A percentile compares a stretch with the other conserved stretches of the same genome.
Evolutionary conservation across 2,797 vertebrate genomes (phyloP).

Genomic region (Pseudopleuronectes americanus): DNA sequence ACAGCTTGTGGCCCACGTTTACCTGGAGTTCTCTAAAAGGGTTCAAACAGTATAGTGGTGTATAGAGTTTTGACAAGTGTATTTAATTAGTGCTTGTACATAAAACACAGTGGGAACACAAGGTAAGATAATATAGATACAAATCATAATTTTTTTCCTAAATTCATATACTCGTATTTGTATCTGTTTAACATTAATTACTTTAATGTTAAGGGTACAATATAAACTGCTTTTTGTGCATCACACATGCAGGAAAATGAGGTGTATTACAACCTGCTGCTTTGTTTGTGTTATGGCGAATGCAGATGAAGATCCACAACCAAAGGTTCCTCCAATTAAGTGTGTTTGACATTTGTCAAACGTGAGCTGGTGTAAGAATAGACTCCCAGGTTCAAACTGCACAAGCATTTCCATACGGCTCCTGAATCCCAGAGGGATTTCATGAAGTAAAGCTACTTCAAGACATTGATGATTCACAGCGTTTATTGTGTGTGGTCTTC

Average conservation of each 20-base stretch:
- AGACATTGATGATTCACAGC: constrained; percentile 8
- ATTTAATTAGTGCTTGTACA: no score
- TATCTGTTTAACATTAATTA: not conserved
- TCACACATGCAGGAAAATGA: not conserved
- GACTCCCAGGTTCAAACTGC: constrained; percentile 35
- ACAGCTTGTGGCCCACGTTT: no score
- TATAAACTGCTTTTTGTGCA: not conserved
- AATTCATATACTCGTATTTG: no score
- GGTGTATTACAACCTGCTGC: constrained; percentile 20
- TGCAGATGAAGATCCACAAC: constrained; percentile 46
- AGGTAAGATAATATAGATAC: no score
- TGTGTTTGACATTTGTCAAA: constrained; percentile 61
- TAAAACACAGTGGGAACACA: no score
- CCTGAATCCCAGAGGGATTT: constrained; percentile 23
- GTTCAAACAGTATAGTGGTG: no score
- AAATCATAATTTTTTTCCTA: no score
- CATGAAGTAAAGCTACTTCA: constrained; percentile 15
- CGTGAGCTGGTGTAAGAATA: constrained; percentile 25
- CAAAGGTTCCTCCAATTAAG: constrained; percentile 54
- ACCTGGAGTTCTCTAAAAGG: no score
- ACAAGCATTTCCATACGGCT: constrained; percentile 43
- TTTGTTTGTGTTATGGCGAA: constrained; percentile 43
- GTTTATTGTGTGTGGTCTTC: not conserved
- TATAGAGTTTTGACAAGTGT: not conserved
- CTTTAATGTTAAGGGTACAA: not conserved